Evolutionary conservation across 2,888 invertebrate genomes (phyloP).

Genomic region (Tipula unca): DNA sequence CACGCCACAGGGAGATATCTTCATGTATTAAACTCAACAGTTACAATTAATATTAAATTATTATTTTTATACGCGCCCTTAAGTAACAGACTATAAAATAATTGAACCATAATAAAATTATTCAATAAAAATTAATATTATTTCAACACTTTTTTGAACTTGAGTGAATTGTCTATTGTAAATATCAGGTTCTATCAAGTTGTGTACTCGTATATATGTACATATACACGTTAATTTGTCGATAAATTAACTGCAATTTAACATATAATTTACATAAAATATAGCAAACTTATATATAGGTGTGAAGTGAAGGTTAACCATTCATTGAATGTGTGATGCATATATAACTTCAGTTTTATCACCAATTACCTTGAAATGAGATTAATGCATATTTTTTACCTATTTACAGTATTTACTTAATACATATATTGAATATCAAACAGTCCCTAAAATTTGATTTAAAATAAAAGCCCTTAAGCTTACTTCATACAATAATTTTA

Average conservation of each 20-base stretch:
- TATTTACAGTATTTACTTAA: not conserved
- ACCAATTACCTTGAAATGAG: not conserved
- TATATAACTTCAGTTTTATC: not conserved
- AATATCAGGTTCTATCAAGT: not conserved
- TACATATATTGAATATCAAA: not conserved
- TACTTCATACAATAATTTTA: not conserved
- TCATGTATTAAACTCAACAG: not conserved
- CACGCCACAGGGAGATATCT: constrained; percentile 8
- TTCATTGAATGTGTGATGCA: not conserved
- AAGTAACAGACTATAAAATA: constrained; percentile 8
- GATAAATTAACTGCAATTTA: not conserved
- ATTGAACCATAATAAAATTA: not conserved
- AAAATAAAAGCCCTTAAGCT: not conserved
- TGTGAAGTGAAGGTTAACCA: not conserved
- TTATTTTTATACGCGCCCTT: not conserved
- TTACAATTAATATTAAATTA: not conserved
- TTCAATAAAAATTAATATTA: not conserved
- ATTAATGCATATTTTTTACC: not conserved
- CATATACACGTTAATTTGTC: not conserved
- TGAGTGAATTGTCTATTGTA: not conserved
- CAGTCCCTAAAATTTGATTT: not conserved
- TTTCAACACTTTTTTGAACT: not conserved
- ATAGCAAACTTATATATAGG: not conserved
- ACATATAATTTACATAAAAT: not conserved
- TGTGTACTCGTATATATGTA: not conserved